Percentiles rank a stretch among this genome's conserved stretches.
Conservation (phyloP, 1,140 invertebrate genomes). For the Conopomorpha cramerella region DNA sequence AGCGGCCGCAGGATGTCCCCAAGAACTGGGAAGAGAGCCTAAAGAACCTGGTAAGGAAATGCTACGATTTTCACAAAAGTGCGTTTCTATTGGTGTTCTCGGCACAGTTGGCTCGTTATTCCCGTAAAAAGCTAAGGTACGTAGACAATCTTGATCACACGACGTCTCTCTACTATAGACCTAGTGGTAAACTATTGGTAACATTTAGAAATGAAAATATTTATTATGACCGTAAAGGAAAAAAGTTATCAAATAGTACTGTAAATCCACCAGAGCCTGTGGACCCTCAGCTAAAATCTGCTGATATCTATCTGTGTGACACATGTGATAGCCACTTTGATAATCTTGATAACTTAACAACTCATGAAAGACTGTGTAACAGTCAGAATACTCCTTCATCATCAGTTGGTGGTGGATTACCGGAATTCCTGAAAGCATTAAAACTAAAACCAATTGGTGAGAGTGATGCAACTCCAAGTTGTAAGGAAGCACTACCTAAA, state of each 20-base stretch:
- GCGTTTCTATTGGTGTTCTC: constrained; percentile 73
- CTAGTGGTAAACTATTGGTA: constrained; percentile 67
- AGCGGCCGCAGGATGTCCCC: constrained; percentile 50
- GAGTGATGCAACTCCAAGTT: constrained; percentile 5
- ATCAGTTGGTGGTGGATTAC: constrained; percentile 22
- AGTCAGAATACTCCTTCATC: constrained; percentile 23
- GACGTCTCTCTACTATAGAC: constrained; percentile 70
- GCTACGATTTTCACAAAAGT: constrained; percentile 74
- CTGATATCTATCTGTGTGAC: constrained; percentile 75
- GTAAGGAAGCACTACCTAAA: constrained; percentile 14
- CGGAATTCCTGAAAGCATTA: constrained; percentile 38
- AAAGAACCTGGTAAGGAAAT: constrained; percentile 69
- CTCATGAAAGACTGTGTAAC: constrained; percentile 51
- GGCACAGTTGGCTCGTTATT: constrained; percentile 68
- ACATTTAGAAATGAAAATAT: constrained; percentile 78
- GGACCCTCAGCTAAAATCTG: constrained; percentile 23
- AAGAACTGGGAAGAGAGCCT: constrained; percentile 66
- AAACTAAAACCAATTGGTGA: constrained; percentile 22
- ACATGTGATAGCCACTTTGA: constrained; percentile 69
- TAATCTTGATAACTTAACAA: constrained; percentile 33
- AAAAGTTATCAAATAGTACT: constrained; percentile 43
- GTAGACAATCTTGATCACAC: constrained; percentile 75
- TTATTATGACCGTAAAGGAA: constrained; percentile 61
- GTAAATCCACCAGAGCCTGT: constrained; percentile 7
- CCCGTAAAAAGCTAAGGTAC: constrained; percentile 66